A percentile compares a stretch with the other conserved stretches of the same genome.
Conservation (phyloP, 1,140 invertebrate species). For the Pachypeltis micranthus region DNA sequence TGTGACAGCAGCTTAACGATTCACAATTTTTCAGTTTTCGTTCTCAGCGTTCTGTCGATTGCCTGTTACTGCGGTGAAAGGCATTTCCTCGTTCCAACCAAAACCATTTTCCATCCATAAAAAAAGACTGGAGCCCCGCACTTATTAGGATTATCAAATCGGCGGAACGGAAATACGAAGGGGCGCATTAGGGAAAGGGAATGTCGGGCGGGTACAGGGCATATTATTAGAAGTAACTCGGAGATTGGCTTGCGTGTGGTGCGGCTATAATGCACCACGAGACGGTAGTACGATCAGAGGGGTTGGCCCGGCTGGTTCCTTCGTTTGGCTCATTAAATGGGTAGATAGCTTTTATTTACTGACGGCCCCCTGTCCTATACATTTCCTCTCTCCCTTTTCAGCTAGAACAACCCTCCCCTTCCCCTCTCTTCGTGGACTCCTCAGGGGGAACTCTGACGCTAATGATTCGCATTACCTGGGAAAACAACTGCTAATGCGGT, state of each 20-base stretch:
- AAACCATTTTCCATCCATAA: too few relatives aligned
- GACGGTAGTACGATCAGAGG: not conserved
- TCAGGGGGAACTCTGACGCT: too few relatives aligned
- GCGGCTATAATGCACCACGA: not conserved
- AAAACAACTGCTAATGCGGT: too few relatives aligned
- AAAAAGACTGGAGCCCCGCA: too few relatives aligned
- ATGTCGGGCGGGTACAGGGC: not conserved
- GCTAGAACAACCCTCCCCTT: not conserved
- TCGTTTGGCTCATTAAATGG: conserved; percentile 1
- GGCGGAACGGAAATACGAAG: not conserved
- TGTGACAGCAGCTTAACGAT: too few relatives aligned
- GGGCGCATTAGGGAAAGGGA: not conserved
- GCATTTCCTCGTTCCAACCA: too few relatives aligned
- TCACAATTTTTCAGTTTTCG: too few relatives aligned
- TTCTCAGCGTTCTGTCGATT: too few relatives aligned
- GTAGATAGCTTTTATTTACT: conserved; percentile 6
- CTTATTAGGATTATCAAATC: not conserved
- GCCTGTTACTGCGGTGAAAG: too few relatives aligned
- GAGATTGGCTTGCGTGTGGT: conserved; percentile 3
- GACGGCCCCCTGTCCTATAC: not conserved
- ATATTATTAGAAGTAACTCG: not conserved
- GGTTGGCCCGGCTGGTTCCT: not conserved
- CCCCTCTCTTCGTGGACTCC: not conserved
- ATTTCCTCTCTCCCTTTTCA: not conserved
- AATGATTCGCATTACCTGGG: too few relatives aligned